Evolutionary conservation across 2,888 invertebrate species (phyloP), one percentile per base, ranked within the genome.

Genomic region (Troglohyphantes excavatus): DNA sequence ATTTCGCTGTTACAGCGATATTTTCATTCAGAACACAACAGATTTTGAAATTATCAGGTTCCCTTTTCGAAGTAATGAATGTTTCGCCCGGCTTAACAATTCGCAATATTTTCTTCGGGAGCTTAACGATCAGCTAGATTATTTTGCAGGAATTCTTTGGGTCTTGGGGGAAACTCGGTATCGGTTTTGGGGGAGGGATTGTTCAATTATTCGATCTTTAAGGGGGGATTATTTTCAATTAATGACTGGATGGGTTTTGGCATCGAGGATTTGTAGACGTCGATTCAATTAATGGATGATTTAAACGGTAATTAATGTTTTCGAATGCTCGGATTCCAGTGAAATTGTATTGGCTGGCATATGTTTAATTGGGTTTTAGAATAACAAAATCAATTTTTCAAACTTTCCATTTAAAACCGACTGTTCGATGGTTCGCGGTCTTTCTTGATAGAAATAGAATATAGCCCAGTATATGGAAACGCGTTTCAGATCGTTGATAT

Each of bases 41-140:
- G 72, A 79, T 79, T 87, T 87, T 79, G 87, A 87, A 87, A 79
- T 87, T 87, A 87, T 79, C 87, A 87, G 79, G 63, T 79, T 72
- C 67, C 79, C 70, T 59, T 63, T 21, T 17, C 46, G 81, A 27
- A 70, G 43, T 79, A 87, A 87, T 87, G 87, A 87, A 87, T 79
- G 79, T 65, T 87, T 73, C 63, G 19, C 67, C 27, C 23, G 78
- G 73, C 70, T 73, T 72, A 65, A 73, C 65, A 65, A 72, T 83
- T 65, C 83, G 59, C 59, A 23, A 63, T 63, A 63, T 78, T 78
- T 78, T 63, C 63, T 63, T 5, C n/a, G 13, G 21, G 59, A 65
- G 17, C 65, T 65, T 23, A 65, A 65, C 65, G 65, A 65, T 26
- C 17, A 27, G 46, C n/a, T 21, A 29, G 39, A 46, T 26, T 33